A percentile compares a stretch with the other conserved stretches of the same genome.
These are phyloP conservation scores for Leucozona laternaria DNA, from an alignment of 2,888 invertebrate genomes.

Conservation along the genomic window DNA sequence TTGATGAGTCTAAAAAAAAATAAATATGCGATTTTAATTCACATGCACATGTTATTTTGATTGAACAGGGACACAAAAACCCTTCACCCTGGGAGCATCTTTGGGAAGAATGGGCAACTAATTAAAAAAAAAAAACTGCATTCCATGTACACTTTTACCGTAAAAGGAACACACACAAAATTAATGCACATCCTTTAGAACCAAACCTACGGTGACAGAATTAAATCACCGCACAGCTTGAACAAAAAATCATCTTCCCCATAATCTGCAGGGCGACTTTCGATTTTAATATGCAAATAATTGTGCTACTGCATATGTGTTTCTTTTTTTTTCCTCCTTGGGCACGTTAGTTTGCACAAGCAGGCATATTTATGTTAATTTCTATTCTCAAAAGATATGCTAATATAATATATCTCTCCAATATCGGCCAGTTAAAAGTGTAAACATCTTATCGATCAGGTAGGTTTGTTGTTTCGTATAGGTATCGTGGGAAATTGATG, in stretches of 20 bases:
- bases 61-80: conserved; percentile 39
- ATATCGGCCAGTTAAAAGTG: conserved; percentile 28
- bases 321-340: conserved; percentile 42
- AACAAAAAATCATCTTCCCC: conserved; percentile 39
- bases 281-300: conserved; percentile 72
- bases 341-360: conserved; percentile 21
- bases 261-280: conserved; percentile 44
- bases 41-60: neutral
- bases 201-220: conserved; percentile 66
- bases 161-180: conserved; percentile 4
- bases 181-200: conserved; percentile 47
- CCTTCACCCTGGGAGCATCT: conserved; percentile 61
- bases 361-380: conserved; percentile 3
- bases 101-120: conserved; percentile 10
- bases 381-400: conserved; percentile 47
- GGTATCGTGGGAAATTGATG: conserved; percentile 64
- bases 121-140: conserved; percentile 58
- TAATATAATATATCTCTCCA: conserved; percentile 44
- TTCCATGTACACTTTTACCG: neutral
- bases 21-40: conserved; percentile 60
- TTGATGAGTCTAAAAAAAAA: neutral
- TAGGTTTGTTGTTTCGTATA: conserved; percentile 12
- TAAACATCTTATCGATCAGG: conserved; percentile 36
- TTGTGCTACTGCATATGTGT: neutral
- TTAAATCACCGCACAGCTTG: conserved; percentile 64